These are phyloP conservation scores for Teleogryllus occipitalis DNA, from an alignment of 1,140 invertebrate species.

Conservation along the genomic window DNA sequence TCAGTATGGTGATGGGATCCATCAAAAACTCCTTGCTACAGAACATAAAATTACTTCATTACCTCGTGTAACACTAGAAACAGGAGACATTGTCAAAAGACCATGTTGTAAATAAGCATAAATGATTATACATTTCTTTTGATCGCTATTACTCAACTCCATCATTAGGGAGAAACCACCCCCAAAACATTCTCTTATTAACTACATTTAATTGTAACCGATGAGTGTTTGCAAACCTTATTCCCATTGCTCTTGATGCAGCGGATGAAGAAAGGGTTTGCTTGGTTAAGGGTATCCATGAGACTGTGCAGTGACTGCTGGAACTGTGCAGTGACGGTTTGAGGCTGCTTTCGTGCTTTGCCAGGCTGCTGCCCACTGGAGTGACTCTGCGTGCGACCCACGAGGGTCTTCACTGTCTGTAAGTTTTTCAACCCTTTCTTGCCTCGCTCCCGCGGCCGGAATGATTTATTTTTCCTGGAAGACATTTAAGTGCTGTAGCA, in stretches of 20 bases:
- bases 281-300: conserved; percentile 90
- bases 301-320: conserved; percentile 82
- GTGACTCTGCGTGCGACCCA: conserved; percentile 54
- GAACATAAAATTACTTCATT: no score
- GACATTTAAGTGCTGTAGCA: not conserved
- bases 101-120: no score
- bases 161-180: not conserved
- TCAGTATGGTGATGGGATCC: no score
- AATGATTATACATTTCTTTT: not conserved
- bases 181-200: not conserved
- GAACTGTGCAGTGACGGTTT: conserved; percentile 90
- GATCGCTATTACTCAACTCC: not conserved
- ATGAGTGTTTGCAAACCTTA: conserved; percentile 49
- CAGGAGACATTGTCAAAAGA: no score
- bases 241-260: conserved; percentile 94
- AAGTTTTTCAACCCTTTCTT: conserved; percentile 80
- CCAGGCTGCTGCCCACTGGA: conserved; percentile 45
- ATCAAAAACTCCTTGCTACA: no score
- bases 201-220: not conserved
- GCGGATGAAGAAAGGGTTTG: conserved; percentile 93
- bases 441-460: conserved; percentile 65
- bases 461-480: conserved; percentile 81
- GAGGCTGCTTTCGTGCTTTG: conserved; percentile 75
- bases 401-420: conserved; percentile 80
- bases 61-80: not conserved